Percentiles rank a stretch among this genome's conserved stretches.
Conservation (phyloP, 2,888 invertebrate species). For the Perizoma flavofasciatum region DNA sequence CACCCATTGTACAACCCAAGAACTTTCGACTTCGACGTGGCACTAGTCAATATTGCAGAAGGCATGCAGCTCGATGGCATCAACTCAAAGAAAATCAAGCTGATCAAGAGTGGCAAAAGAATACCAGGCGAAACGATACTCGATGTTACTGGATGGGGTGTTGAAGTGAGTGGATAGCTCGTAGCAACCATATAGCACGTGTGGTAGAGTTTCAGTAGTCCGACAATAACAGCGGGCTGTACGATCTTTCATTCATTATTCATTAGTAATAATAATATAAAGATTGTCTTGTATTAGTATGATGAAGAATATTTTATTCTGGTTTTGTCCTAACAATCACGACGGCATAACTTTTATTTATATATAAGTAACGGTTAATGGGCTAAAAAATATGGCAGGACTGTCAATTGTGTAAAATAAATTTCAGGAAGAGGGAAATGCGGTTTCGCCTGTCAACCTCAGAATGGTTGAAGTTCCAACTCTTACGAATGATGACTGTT, state of each 20-base stretch:
- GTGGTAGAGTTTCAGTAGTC: no score
- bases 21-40: conserved; percentile 35
- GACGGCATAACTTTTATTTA: no score
- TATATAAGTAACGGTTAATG: no score
- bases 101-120: conserved; percentile 22
- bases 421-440: conserved; percentile 20
- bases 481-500: conserved; percentile 26
- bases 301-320: no score
- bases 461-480: conserved; percentile 26
- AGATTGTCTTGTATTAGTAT: no score
- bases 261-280: no score
- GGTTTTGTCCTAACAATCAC: no score
- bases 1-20: conserved; percentile 31
- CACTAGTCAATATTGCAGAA: conserved; percentile 21
- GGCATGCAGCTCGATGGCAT: conserved; percentile 35
- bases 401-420: no score
- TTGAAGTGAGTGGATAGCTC: conserved; percentile 16
- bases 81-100: conserved; percentile 23
- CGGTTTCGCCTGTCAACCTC: neutral
- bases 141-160: conserved; percentile 49
- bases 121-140: conserved; percentile 22
- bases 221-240: no score
- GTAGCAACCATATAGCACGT: neutral
- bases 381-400: no score
- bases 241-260: no score